Base-by-base conservation (phyloP, 2,113 vertebrate genomes). In the Atlantisia rogersi region DNA sequence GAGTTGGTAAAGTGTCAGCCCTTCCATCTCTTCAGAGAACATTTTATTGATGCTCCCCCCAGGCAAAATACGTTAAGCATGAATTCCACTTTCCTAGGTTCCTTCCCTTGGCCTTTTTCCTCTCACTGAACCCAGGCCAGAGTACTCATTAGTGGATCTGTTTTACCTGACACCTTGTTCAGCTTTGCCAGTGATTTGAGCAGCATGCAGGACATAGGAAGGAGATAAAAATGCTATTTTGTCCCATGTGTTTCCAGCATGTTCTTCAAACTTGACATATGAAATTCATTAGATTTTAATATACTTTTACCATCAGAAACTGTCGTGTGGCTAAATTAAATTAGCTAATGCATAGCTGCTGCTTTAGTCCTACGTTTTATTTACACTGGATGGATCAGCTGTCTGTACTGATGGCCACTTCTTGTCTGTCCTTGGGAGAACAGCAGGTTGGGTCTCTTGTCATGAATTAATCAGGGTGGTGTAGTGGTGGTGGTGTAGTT, bases 1-100 rank as follows among this genome's bases (percentile, higher is more conserved):
- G 92, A 96, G 98, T 85, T 82, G 93, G 76, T 70, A 94, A 78
- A 44, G 15, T 25, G 8, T 40, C 40, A 60, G 15, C 18, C 15
- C 26, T 79, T 86, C 7, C 13, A 11, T 53, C 20, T 92, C 85
- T 79, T 70, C 68, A 60, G 11, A 56, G 35, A 82, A 48, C 5
- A 4, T 37, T 74, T 78, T 53, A 22, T 42, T 68, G 46, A 56
- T 60, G 62, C 11, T 24, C 7, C 83, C 15, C 19, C 6, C 19
- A 64, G 37, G 28, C 12, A 48, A 68, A 71, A 26, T 48, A 48
- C 19, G 14, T 75, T n/a, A 83, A 91, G 35, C 18, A 39, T 65
- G 70, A 77, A 74, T 88, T 74, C 24, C 11, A 6, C 25, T 65
- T 52, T 20, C 75, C 59, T 88, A 63, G 25, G 18, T 89, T 42